Base-by-base conservation (phyloP, 2,888 invertebrate species). In the Drosophila neotestacea region DNA sequence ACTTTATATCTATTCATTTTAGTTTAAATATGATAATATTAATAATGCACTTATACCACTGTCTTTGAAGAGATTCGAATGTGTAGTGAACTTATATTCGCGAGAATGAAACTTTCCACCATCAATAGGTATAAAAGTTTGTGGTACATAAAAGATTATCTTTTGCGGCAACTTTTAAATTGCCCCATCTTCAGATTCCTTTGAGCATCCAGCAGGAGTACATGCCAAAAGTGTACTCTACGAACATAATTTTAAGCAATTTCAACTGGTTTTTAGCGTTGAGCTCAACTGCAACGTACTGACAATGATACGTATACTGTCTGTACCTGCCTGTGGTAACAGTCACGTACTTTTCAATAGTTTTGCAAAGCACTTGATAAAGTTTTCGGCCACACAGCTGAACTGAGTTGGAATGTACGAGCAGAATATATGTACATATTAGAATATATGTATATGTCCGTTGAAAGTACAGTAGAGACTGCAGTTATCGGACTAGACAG, bases 311-410 rank as follows among this genome's bases (percentile, higher is more conserved):
- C 73, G 76, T 68, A 68, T 65, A 73, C 47, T 48, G 58, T 30
- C 56, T 22, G 83, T 78, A 88, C 86, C 84, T 84, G 84, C 78
- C 70, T 60, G 51, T 44, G 46, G 51, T 51, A 41, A 51, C 42
- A 68, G 79, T 73, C 84, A 84, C 84, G 84, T 88, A 84, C 46
- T 69, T 83, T 69, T 59, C 76, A 56, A 59, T 75, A 85, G 88
- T 88, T 78, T 83, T 59, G 65, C 72, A 52, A 60, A 79, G 81
- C 73, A 83, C 78, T 88, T 80, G 72, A 42, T 54, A 66, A 84
- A 88, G 42, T 77, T 79, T 66, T 47, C 16, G 27, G 55, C 39
- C 66, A 32, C 58, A 38, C 39, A 41, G 46, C 56, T 28, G 4
- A 51, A 39, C 55, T 38, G 13, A 10, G 46, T 7, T 32, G 55